Conservation (phyloP, 2,797 vertebrate genomes). For the Bradypus variegatus region DNA sequence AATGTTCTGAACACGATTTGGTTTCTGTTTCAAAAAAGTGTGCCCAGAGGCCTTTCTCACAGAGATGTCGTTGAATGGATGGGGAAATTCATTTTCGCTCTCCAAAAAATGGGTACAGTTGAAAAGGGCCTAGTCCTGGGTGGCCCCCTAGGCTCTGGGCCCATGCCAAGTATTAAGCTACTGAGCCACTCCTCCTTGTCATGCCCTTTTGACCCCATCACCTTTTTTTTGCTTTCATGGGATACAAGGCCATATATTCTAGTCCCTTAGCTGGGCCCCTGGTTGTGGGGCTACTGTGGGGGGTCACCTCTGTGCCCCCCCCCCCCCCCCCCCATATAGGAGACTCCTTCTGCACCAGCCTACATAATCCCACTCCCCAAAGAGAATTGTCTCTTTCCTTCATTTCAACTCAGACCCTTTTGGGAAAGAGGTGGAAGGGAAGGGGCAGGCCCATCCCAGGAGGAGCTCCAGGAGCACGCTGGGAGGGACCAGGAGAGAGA, state of each 20-base stretch:
- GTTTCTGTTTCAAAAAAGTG: background rate
- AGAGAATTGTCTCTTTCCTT: slow-evolving; percentile 7
- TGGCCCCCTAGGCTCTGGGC: background rate
- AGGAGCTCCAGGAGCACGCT: slow-evolving; percentile 17
- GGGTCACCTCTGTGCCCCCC: background rate
- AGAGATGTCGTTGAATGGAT: background rate
- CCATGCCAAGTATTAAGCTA: background rate
- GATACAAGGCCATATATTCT: background rate
- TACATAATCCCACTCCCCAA: background rate
- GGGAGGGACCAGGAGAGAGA: slow-evolving; percentile 20
- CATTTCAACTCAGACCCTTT: background rate
- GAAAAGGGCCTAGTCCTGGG: background rate
- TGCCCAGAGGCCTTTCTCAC: background rate
- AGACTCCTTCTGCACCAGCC: background rate
- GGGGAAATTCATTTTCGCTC: background rate
- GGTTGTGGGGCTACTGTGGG: background rate
- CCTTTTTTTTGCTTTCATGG: background rate
- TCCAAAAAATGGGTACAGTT: background rate
- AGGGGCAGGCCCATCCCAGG: background rate
- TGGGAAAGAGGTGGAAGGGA: slow-evolving; percentile 5
- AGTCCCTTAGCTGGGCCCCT: background rate
- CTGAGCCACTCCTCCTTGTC: background rate
- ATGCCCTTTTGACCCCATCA: background rate
- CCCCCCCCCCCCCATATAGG: background rate
- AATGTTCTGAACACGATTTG: background rate